phyloP scores from a whole-genome alignment of 2,888 invertebrate genomes.

The Rotaria magnacalcarata region DNA sequence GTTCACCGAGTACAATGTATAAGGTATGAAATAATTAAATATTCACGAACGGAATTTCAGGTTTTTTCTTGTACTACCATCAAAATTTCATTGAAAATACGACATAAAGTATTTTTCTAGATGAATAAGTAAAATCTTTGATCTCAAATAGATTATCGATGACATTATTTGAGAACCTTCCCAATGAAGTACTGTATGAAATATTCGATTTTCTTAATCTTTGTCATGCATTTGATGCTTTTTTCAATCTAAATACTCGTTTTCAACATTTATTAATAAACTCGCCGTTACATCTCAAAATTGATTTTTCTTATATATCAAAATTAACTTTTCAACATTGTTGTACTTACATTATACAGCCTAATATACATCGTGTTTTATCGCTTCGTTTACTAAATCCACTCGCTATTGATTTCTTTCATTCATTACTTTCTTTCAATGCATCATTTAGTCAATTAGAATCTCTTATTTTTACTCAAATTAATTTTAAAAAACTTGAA shows the following conservation, averaged over 20 bases:
- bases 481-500: not conserved
- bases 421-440: not conserved
- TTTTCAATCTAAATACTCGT: not conserved
- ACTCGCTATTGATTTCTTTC: not conserved
- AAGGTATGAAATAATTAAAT: too few species aligned
- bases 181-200: not conserved
- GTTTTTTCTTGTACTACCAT: too few species aligned
- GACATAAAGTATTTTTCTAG: too few species aligned
- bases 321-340: not conserved
- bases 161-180: not conserved
- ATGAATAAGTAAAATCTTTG: too few species aligned
- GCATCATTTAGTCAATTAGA: not conserved
- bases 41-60: too few species aligned
- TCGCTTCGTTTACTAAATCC: not conserved
- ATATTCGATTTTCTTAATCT: not conserved
- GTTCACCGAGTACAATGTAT: too few species aligned
- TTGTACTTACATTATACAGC: not conserved
- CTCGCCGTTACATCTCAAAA: not conserved
- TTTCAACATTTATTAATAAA: not conserved
- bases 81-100: too few species aligned
- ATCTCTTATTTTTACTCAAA: not conserved
- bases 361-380: not conserved
- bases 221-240: not conserved
- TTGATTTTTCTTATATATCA: not conserved
- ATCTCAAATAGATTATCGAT: not conserved